Base-by-base conservation (phyloP, 35 echinoderm and acorn worm genomes). In the Antedon bifida region DNA sequence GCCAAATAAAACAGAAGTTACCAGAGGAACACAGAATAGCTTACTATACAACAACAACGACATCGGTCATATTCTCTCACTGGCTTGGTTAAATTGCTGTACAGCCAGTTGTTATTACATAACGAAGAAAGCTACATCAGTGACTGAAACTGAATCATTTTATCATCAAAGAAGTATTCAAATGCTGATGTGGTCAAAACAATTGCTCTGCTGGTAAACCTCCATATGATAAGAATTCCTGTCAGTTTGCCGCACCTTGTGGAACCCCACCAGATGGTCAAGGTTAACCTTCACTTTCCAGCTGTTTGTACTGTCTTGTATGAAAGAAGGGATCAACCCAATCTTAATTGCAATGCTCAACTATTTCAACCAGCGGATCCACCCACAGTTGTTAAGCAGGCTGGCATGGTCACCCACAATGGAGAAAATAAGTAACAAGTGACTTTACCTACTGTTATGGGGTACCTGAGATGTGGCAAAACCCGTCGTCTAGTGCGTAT, bases 201-300 rank as follows among this genome's bases (percentile, higher is more conserved):
- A n/a, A n/a, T n/a, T n/a, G n/a, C n/a, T n/a, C n/a, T n/a, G n/a
- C n/a, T n/a, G n/a, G n/a, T n/a, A n/a, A n/a, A n/a, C n/a, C n/a
- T n/a, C n/a, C n/a, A n/a, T n/a, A n/a, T n/a, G n/a, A n/a, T 32
- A 39, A 23, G 29, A 92, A 56, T 28, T 34, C 86, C 4, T 92
- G 91, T 77, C 91, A 92, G 86, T 92, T 88, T 30, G 82, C 81
- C 33, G 86, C 86, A 35, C 91, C 91, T 45, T 92, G 86, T 77
- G 29, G 83, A 19, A 77, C 75, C 30, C 33, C 38, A 29, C 36
- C 89, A 3, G 88, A 86, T 78, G 87, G 79, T n/a, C n/a, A n/a
- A n/a, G 31, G 78, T 64, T 79, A 86, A 92, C 76, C 36, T 36
- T 21, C 86, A 92, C 33, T 92, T 92, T 78, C 32, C 86, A 17